A percentile compares a stretch with the other conserved stretches of the same genome.
Evolutionary conservation across 1,140 invertebrate species (phyloP).

Genomic region (Sinonovacula constricta): DNA sequence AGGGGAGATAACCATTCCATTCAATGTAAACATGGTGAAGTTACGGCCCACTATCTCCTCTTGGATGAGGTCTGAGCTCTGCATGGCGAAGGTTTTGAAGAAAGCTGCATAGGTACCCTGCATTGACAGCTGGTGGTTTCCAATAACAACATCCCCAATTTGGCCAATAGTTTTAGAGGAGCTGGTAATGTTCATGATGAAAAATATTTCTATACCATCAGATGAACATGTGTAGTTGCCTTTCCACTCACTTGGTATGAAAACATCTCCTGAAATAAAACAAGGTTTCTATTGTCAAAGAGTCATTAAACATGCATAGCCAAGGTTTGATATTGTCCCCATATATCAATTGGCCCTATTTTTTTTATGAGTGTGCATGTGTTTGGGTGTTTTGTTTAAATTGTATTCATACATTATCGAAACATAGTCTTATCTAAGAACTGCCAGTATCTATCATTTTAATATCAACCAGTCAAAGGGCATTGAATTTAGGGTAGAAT

Average conservation of each 20-base stretch:
- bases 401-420: too few relatives aligned
- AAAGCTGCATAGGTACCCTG: slow-evolving; percentile 9
- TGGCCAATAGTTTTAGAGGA: slow-evolving; percentile 9
- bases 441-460: background rate
- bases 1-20: slow-evolving; percentile 14
- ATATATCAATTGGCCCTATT: background rate
- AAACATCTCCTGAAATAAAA: slow-evolving; percentile 32
- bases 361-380: background rate
- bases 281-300: background rate
- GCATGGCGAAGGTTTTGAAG: slow-evolving; percentile 19
- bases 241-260: slow-evolving; percentile 43
- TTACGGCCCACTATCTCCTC: slow-evolving; percentile 31
- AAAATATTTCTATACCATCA: slow-evolving; percentile 1
- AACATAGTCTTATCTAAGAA: too few relatives aligned
- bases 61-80: slow-evolving; percentile 8
- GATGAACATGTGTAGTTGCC: slow-evolving; percentile 40
- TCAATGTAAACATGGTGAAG: slow-evolving; percentile 26
- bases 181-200: slow-evolving; percentile 37
- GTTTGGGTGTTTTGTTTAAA: background rate
- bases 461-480: too few relatives aligned
- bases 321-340: background rate
- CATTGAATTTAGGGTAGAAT: too few relatives aligned
- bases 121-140: background rate
- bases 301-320: background rate
- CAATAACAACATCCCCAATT: slow-evolving; percentile 14